Base-by-base conservation (phyloP, 2,113 vertebrate genomes). In the Rhabdornis inornatus region DNA sequence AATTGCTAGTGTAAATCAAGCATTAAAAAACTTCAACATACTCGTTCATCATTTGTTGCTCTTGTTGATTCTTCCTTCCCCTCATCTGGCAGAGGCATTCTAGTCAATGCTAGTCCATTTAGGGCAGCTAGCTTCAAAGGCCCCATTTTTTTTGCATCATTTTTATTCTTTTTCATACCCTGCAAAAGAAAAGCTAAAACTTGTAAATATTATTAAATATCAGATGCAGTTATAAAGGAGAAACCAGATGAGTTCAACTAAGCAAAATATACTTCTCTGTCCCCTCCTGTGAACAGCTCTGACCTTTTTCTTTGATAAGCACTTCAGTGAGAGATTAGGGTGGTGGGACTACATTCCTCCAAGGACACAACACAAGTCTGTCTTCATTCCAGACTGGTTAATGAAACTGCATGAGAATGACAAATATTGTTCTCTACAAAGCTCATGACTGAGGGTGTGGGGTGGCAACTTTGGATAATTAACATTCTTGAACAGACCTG, bases 151-250 rank as follows among this genome's bases (percentile, higher is more conserved):
- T 98, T 99, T 31, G 98, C 95, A 72, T 99, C 99, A 45, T 97
- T 97, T 96, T 98, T 98, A 21, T 96, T 97, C 97, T 99, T 99
- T 98, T 99, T 99, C 98, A 99, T 99, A 68, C 99, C 99, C 99
- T 99, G 89, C 31, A 91, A 95, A 95, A 97, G 83, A 70, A 66
- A 97, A 92, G 42, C 24, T n/a, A 59, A 33, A 94, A 47, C 40
- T 53, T 19, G 25, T 60, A 74, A 63, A 64, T 60, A 63, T 52
- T 86, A 16, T 47, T 76, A 44, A 84, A 69, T 68, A 89, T 22
- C 28, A 40, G 47, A 75, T 52, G 16, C 83, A 92, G 45, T 25
- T 59, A 79, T 6, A 65, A 85, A 71, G 72, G 69, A 59, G 69
- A 56, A 89, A 50, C 20, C 33, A 69, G 55, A 42, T 24, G 22